A percentile compares a stretch with the other conserved stretches of the same genome.
Conservation (phyloP, 2,797 vertebrate genomes). For the Parambassis ranga region DNA sequence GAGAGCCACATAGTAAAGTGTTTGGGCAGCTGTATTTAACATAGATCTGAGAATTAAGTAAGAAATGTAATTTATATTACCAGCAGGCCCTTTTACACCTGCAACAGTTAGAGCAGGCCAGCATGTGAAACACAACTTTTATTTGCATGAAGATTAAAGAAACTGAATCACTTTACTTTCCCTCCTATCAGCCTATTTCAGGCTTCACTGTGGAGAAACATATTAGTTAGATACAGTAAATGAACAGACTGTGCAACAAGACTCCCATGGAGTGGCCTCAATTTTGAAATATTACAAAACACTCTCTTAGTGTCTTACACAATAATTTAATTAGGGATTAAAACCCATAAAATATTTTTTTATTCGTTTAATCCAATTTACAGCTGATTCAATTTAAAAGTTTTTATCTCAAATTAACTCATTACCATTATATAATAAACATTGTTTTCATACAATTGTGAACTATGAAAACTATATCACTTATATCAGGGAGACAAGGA, state of each 20-base stretch:
- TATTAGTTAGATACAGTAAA: slow-evolving; percentile 19
- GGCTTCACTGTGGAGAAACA: slow-evolving; percentile 27
- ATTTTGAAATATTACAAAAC: slow-evolving; percentile 3
- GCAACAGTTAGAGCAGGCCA: neutral
- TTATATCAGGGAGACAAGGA: neutral
- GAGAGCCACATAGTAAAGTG: neutral
- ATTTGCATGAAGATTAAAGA: neutral
- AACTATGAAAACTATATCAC: neutral
- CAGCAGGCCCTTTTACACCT: neutral
- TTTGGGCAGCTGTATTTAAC: slow-evolving; percentile 1
- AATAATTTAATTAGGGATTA: neutral
- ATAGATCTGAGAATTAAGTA: neutral
- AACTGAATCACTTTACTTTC: neutral
- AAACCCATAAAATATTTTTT: neutral
- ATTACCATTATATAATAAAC: neutral
- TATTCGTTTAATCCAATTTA: neutral
- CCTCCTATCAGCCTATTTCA: slow-evolving; percentile 1
- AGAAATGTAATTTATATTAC: neutral
- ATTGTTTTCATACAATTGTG: neutral
- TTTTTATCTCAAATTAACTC: neutral
- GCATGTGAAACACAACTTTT: neutral
- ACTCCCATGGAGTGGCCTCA: slow-evolving; percentile 56
- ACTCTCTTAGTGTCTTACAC: neutral
- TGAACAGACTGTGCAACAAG: slow-evolving; percentile 71
- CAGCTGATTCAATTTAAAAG: neutral